A percentile compares a stretch with the other conserved stretches of the same genome.
Evolutionary conservation across 2,113 vertebrate genomes (phyloP).

Genomic region (Phalacrocorax aristotelis): DNA sequence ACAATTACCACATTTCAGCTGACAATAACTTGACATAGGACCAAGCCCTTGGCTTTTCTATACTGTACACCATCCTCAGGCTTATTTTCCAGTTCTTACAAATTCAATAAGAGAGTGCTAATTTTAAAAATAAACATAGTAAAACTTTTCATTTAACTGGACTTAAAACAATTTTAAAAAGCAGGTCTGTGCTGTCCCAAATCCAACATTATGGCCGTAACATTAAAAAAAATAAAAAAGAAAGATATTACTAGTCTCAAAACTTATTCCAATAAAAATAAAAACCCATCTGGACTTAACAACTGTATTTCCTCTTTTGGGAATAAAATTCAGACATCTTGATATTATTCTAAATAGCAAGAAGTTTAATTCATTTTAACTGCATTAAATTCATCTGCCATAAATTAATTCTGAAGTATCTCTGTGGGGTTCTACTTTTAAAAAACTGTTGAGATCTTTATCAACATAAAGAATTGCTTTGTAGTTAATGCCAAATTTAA

Average conservation of each 20-base stretch:
- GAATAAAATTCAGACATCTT: conserved; percentile 42
- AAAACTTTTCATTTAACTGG: background rate
- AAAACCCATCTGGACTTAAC: conserved; percentile 57
- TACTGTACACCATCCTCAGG: background rate
- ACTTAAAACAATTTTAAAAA: background rate
- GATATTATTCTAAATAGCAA: conserved; percentile 37
- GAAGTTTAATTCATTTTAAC: conserved; percentile 49
- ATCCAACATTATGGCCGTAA: background rate
- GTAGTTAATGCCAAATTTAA: conserved; percentile 21
- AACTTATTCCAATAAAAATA: conserved; percentile 56
- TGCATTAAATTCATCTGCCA: conserved; percentile 11
- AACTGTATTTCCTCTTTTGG: conserved; percentile 59
- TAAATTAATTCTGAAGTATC: conserved; percentile 14
- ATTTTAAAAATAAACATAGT: background rate
- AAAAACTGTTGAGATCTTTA: conserved; percentile 47
- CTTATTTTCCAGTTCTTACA: background rate
- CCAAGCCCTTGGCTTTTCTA: background rate
- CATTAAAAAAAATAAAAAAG: background rate
- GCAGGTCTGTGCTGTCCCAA: background rate
- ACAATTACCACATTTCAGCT: background rate
- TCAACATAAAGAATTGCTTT: background rate
- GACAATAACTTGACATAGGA: background rate
- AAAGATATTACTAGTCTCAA: background rate
- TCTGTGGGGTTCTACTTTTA: conserved; percentile 16
- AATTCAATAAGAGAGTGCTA: background rate